Evolutionary conservation across 2,888 invertebrate species (phyloP), one percentile per base, ranked within the genome.

Genomic region (Periphyllus acericola): DNA sequence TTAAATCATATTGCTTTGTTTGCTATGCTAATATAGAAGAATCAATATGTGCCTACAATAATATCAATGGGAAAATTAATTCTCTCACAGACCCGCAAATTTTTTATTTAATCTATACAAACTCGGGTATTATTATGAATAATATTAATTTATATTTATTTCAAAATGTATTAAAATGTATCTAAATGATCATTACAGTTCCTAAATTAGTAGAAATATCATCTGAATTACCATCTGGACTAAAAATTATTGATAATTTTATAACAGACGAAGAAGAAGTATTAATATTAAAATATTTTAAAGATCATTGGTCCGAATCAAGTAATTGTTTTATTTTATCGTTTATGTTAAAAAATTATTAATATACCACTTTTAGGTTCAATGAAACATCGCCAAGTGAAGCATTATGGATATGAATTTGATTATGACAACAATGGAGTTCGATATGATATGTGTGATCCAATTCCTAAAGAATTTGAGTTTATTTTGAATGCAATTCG

Each of bases 331-430:
- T 46, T 14, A 11, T 46, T 14, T 46, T 46, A 11, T 46, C 14
- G 14, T 46, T 46, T 40, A 68, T 32, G n/a, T 78, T 68, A 74
- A 3, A 36, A 46, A n/a, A 40, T 6, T 40, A 36, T 34, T 14
- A 6, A 40, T 55, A 46, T 34, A 68, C 5, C 29, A 52, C 8
- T 68, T 80, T 29, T 66, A 88, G 80, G 75, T 83, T 36, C 68
- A 9, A 78, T 97, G 90, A 98, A 97, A 91, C 95, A 98, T 91
- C 93, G 98, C 68, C 93, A 94, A 92, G 98, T 98, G 0, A 95
- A 94, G 91, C 98, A 98, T 92, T 98, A 94, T 92, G 98, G 98
- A 0, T 98, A 95, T 92, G 96, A 97, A 91, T 99, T 99, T 91
- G 92, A 95, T 89, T 99, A 99, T 92, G 95, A 95, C 80, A 98